phyloP scores from a whole-genome alignment of 1,140 invertebrate genomes.

The Pogonomyrmex californicus region DNA sequence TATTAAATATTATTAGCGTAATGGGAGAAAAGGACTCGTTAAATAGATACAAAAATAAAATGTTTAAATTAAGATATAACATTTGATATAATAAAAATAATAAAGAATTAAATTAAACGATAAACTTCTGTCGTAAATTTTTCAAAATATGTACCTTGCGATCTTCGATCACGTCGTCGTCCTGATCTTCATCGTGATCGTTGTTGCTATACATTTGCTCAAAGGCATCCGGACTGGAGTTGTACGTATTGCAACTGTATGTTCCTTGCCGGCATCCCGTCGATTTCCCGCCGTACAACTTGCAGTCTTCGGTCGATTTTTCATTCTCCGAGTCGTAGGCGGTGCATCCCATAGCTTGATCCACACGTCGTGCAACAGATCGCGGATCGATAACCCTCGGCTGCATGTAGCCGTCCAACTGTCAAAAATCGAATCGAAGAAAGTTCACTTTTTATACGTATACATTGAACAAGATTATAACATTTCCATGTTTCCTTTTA shows the following conservation, averaged over 20 bases:
- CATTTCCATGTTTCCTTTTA: neutral
- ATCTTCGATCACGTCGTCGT: conserved; percentile 72
- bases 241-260: conserved; percentile 46
- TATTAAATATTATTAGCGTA: neutral
- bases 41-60: neutral
- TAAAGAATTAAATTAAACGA: neutral
- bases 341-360: conserved; percentile 58
- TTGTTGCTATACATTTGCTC: conserved; percentile 17
- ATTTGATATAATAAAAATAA: neutral
- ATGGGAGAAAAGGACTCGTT: neutral
- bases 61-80: conserved; percentile 10
- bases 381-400: conserved; percentile 79
- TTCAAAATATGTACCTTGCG: conserved; percentile 68
- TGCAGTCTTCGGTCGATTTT: conserved; percentile 29
- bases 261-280: neutral
- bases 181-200: conserved; percentile 44
- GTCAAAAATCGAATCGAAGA: conserved; percentile 1
- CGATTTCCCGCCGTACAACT: conserved; percentile 26
- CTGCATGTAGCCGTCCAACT: conserved; percentile 84
- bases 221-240: conserved; percentile 22
- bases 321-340: conserved; percentile 18
- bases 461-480: neutral
- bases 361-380: conserved; percentile 75
- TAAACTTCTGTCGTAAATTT: neutral
- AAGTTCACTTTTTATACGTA: neutral